Conservation (phyloP, 2,113 vertebrate species). For the Motacilla tschutschensis region DNA sequence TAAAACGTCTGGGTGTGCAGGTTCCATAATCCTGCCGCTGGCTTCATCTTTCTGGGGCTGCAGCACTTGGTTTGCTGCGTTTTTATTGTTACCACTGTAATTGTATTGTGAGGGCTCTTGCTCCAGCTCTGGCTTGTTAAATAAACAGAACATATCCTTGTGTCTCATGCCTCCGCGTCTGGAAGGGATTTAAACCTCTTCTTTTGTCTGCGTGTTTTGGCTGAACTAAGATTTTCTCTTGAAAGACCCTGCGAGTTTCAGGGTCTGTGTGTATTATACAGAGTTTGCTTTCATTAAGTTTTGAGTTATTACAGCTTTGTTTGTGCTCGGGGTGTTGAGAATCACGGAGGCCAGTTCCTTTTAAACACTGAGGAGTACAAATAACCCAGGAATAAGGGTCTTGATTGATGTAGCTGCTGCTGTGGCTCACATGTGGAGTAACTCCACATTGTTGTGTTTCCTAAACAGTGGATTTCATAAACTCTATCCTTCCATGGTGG, state of each 20-base stretch:
- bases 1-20: conserved; percentile 50
- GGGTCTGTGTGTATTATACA: conserved; percentile 5
- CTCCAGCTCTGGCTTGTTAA: conserved; percentile 40
- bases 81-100: conserved; percentile 59
- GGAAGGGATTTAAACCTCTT: conserved; percentile 57
- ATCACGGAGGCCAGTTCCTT: background rate
- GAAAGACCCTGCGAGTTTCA: conserved; percentile 28
- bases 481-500: background rate
- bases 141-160: conserved; percentile 57
- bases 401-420: conserved; percentile 18
- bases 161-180: background rate
- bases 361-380: conserved; percentile 2
- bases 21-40: conserved; percentile 15
- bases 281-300: conserved; percentile 38
- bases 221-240: conserved; percentile 42
- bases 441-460: background rate
- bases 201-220: conserved; percentile 50
- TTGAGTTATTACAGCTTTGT: conserved; percentile 46
- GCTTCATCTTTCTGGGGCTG: conserved; percentile 6
- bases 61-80: conserved; percentile 26
- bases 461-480: conserved; percentile 1
- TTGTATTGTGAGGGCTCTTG: conserved; percentile 35
- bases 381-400: background rate
- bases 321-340: conserved; percentile 25
- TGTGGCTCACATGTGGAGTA: background rate